These are phyloP conservation scores for Achlya flavicornis DNA, from an alignment of 2,888 invertebrate species.

Conservation along the genomic window DNA sequence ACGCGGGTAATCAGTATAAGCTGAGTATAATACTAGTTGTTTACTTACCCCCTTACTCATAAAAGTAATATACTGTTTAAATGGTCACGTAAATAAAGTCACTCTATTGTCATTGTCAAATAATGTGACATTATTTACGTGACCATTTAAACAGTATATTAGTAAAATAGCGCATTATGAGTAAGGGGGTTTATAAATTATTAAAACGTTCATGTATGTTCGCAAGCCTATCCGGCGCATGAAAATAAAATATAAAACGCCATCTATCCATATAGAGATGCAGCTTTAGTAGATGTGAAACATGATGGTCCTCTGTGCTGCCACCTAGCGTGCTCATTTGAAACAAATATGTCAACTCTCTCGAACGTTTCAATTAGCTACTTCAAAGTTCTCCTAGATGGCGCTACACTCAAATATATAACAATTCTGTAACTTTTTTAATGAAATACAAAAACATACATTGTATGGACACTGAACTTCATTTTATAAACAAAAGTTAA, in stretches of 20 bases:
- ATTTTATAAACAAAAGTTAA: neutral
- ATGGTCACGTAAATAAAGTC: no score
- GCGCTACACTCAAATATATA: neutral
- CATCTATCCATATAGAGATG: constrained; percentile 14
- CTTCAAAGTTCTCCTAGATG: neutral
- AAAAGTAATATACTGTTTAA: no score
- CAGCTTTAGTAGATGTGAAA: neutral
- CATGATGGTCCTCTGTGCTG: neutral
- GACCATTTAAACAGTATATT: no score
- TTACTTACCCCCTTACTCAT: no score
- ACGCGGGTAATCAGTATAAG: no score
- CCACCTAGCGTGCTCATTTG: neutral
- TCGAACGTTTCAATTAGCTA: neutral
- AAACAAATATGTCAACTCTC: neutral
- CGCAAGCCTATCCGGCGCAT: neutral
- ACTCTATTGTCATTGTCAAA: no score
- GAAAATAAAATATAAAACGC: constrained; percentile 13
- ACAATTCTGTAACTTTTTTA: neutral
- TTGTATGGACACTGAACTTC: neutral
- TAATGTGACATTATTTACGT: no score
- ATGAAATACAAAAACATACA: neutral
- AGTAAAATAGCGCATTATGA: no score
- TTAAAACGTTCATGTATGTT: no score
- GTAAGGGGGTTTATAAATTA: no score
- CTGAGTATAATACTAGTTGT: no score